Evolutionary conservation across 1,140 invertebrate species (phyloP).

Genomic region (Antheraea pernyi): DNA sequence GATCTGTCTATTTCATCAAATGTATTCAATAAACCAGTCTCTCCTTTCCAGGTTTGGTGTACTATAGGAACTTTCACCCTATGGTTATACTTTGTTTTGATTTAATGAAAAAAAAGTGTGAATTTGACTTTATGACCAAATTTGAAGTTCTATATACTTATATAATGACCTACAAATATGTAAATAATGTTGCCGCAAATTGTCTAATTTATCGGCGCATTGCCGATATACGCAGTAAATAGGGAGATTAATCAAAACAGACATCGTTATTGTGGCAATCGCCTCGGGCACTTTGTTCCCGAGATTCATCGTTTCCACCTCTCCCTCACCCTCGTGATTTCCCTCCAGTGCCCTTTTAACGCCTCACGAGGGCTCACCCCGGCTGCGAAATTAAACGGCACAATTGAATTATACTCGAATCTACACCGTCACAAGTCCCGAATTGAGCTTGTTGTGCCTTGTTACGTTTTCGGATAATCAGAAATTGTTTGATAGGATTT

Average conservation of each 20-base stretch:
- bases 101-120: too few species aligned
- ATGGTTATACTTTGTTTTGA: too few species aligned
- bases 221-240: background rate
- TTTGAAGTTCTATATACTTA: too few species aligned
- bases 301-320: constrained; percentile 43
- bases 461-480: background rate
- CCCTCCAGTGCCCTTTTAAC: constrained; percentile 53
- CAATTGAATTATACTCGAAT: constrained; percentile 50
- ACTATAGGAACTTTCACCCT: too few species aligned
- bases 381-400: constrained; percentile 50
- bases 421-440: constrained; percentile 29
- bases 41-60: too few species aligned
- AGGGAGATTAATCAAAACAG: constrained; percentile 11
- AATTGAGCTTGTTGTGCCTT: constrained; percentile 38
- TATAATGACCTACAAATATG: background rate
- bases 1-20: too few species aligned
- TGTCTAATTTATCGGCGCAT: background rate
- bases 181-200: background rate
- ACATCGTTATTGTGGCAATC: constrained; percentile 44
- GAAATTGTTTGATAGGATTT: background rate
- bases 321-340: constrained; percentile 42
- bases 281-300: constrained; percentile 34
- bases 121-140: too few species aligned
- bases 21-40: too few species aligned
- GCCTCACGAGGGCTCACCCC: constrained; percentile 44